phyloP scores from a whole-genome alignment of 1,140 invertebrate species.

The Drosophila subobscura region DNA sequence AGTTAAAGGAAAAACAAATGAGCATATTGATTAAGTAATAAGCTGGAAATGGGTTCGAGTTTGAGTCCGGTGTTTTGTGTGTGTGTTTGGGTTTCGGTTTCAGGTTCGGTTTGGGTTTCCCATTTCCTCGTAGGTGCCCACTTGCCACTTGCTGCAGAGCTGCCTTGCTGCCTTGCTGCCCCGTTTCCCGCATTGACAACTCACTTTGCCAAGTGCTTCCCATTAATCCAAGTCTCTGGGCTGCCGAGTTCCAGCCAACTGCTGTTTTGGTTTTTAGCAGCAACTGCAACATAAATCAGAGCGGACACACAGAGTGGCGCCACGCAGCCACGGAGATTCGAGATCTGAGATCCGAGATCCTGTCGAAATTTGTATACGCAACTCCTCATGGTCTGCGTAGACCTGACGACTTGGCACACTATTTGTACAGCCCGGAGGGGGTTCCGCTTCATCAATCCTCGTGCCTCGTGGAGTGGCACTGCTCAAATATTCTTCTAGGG shows the following conservation, averaged over 20 bases:
- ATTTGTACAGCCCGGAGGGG: background rate
- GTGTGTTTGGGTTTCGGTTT: constrained; percentile 1
- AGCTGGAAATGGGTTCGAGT: constrained; percentile 36
- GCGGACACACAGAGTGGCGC: constrained; percentile 28
- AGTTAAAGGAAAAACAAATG: constrained; percentile 60
- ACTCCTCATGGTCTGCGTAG: too few species aligned
- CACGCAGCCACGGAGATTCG: background rate
- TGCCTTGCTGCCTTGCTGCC: background rate
- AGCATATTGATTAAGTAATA: constrained; percentile 76
- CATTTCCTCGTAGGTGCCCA: constrained; percentile 52
- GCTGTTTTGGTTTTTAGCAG: constrained; percentile 57
- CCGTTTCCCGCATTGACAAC: constrained; percentile 59
- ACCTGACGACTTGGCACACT: background rate
- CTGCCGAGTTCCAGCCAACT: constrained; percentile 48
- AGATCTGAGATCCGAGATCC: too few species aligned
- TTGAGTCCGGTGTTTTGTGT: constrained; percentile 12
- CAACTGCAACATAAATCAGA: constrained; percentile 59
- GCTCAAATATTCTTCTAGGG: constrained; percentile 24
- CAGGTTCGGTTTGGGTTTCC: constrained; percentile 23
- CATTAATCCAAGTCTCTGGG: constrained; percentile 52
- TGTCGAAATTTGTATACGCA: too few species aligned
- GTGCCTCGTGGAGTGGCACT: background rate
- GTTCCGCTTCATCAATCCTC: too few species aligned
- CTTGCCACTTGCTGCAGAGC: constrained; percentile 22
- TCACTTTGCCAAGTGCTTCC: constrained; percentile 70